Percentiles rank a stretch among this genome's conserved stretches.
phyloP scores from a whole-genome alignment of 2,113 vertebrate genomes.

The Ascaphus truei region DNA sequence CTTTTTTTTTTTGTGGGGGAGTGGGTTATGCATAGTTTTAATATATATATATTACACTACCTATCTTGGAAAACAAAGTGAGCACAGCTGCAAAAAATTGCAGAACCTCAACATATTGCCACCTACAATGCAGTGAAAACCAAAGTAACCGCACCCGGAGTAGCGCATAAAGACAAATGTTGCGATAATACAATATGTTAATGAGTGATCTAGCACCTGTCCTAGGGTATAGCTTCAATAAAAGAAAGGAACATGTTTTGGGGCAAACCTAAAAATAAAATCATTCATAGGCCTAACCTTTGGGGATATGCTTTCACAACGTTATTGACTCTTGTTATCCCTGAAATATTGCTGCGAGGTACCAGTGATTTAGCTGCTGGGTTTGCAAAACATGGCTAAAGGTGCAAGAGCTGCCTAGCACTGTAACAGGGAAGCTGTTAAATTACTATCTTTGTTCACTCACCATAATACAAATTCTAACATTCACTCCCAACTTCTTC shows the following conservation, averaged over 20 bases:
- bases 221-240: no score
- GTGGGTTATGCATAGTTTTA: background rate
- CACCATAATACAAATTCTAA: background rate
- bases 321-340: no score
- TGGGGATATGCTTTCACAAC: no score
- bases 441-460: background rate
- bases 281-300: no score
- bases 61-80: background rate
- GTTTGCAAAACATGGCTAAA: no score
- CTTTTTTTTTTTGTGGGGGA: no score
- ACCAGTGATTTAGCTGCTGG: background rate
- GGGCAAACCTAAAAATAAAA: no score
- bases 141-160: background rate
- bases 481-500: background rate
- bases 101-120: background rate
- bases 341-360: no score
- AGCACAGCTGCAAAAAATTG: background rate
- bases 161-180: background rate
- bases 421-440: background rate
- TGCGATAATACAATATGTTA: no score
- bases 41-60: no score
- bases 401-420: background rate
- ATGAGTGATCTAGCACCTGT: no score
- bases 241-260: no score
- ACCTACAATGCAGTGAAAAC: background rate